Base-by-base conservation (phyloP, 2,113 vertebrate genomes). In the Alligator mississippiensis region DNA sequence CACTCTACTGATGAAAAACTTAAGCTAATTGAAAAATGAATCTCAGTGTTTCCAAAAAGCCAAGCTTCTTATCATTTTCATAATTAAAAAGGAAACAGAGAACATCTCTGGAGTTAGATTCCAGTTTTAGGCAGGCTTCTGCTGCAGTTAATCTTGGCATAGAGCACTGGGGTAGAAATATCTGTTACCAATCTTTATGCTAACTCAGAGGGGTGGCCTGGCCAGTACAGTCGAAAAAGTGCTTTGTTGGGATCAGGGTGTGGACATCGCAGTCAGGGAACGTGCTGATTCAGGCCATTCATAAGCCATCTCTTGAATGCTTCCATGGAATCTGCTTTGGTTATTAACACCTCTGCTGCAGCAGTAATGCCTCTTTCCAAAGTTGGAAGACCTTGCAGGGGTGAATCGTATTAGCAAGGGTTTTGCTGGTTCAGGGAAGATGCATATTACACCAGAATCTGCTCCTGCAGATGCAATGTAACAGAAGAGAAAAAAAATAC, bases 21-120 rank as follows among this genome's bases (percentile, higher is more conserved):
- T 95, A 96, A 94, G 91, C 93, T 97, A 97, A 97, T 97, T 97
- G 96, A 93, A 93, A 93, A 83, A 91, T 47, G 76, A 95, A 96
- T 96, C 92, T 75, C 55, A 54, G 70, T 90, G 92, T 94, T 96
- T 91, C 94, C 80, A 28, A 95, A 96, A 97, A 97, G 91, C 83
- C 77, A 93, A 94, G 95, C 89, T 96, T 93, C 96, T 96, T 94
- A 94, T 4, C 74, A 95, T 97, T 96, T 97, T 97, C 85, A 87
- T 97, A 95, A 97, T 92, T 95, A 96, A 96, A 80, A 87, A 90
- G 80, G 88, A 94, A 90, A 93, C 85, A 90, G 77, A 77, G 90
- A 93, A 30, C 2, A 34, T 34, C 90, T 95, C 70, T 96, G 91
- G 82, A 55, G 79, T 94, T 95, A 0, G 0, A 84, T 60, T 87